Evolutionary conservation across 2,797 vertebrate species (phyloP), one percentile per base, ranked within the genome.

Genomic region (Apogon talboti): DNA sequence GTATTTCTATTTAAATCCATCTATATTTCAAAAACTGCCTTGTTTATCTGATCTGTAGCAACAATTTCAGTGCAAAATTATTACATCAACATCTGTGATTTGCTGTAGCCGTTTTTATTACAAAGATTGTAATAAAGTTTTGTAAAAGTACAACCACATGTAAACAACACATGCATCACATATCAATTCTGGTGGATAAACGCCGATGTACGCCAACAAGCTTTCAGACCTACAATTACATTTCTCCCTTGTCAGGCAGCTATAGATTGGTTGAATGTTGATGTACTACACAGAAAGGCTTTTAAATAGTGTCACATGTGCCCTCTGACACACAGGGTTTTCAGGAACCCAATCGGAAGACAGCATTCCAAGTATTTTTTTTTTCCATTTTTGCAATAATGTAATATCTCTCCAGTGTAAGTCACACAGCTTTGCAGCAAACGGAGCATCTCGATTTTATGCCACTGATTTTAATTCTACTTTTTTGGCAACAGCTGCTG

Each of bases 21-120:
- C 76, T 41, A 14, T 53, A 76, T 82, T 65, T 82, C 57, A 28
- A 66, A 66, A 54, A 37, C 55, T n/a, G 64, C 82, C 74, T 57
- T 49, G 48, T 78, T 74, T 66, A 58, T 78, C 33, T 52, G 46
- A 74, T 64, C 66, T 41, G 42, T 18, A 82, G 64, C 51, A 65
- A 66, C 51, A 61, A 41, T 41, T 68, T 56, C 47, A 78, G 43
- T 67, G 65, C 53, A 28, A 45, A 51, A 30, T 52, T 73, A 72
- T 67, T 81, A 41, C 13, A 54, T 40, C 49, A 74, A 51, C 30
- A 67, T 50, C 13, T 51, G 56, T 41, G 35, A 75, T 49, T 49
- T 66, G 74, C 56, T 63, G 42, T 30, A 18, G 53, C 57, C 41
- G 53, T 38, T 47, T 55, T 75, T 57, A 77, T 38, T 76, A 33